Evolutionary conservation across 2,113 vertebrate genomes (phyloP).

Genomic region (Cephalophus harveyi): DNA sequence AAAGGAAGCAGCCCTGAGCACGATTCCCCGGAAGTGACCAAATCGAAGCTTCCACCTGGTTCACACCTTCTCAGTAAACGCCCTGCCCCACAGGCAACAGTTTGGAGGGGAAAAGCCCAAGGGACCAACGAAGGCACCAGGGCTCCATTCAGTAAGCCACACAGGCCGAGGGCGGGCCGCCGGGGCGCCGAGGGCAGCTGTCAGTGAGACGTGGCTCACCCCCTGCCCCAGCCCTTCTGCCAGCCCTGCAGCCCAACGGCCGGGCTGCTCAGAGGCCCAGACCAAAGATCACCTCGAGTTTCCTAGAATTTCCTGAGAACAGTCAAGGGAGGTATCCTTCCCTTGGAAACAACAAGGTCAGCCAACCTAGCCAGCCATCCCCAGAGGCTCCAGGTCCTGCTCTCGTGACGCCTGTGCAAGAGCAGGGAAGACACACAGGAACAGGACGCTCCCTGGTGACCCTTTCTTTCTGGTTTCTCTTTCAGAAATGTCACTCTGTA

Average conservation of each 20-base stretch:
- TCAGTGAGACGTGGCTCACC: background rate
- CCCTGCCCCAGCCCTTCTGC: background rate
- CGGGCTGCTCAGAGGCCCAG: background rate
- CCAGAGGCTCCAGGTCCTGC: background rate
- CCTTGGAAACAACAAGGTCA: background rate
- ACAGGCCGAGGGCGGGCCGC: background rate
- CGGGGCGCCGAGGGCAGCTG: background rate
- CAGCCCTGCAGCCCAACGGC: background rate
- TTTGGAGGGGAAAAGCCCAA: background rate
- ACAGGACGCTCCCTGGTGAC: background rate
- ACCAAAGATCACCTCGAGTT: background rate
- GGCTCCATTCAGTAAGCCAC: background rate
- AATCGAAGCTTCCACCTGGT: background rate
- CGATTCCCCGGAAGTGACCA: background rate
- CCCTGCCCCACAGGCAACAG: background rate
- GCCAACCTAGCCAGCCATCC: background rate
- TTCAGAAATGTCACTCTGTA: background rate
- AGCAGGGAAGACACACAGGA: background rate
- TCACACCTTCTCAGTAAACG: background rate
- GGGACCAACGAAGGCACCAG: background rate
- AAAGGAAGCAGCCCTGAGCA: background rate
- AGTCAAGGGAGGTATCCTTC: background rate
- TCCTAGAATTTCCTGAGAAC: background rate
- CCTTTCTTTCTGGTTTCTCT: background rate
- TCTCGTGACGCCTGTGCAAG: rapidly evolving